A percentile compares a stretch with the other conserved stretches of the same genome.
phyloP scores from a whole-genome alignment of 64 coral and sea anemone species.

The Hydrozoanthus tunicans region DNA sequence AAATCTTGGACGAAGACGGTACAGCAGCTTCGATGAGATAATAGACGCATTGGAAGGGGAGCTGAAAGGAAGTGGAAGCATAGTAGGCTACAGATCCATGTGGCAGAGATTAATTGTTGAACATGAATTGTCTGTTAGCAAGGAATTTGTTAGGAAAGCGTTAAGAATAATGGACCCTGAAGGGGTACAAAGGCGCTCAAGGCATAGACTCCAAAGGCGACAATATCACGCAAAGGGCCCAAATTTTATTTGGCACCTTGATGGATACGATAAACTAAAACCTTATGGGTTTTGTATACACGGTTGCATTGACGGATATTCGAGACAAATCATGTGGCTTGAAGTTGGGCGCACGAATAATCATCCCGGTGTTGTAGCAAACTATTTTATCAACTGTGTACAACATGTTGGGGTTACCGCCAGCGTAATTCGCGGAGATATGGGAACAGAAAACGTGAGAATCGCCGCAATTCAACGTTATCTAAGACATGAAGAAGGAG shows the following conservation, averaged over 20 bases:
- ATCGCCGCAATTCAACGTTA: neutral
- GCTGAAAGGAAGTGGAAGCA: too few relatives aligned
- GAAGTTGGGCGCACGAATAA: neutral
- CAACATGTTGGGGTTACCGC: neutral
- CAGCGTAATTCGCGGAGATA: neutral
- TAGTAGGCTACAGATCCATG: too few relatives aligned
- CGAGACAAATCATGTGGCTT: constrained; percentile 3
- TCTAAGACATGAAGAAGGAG: neutral
- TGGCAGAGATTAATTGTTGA: neutral
- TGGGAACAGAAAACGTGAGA: neutral
- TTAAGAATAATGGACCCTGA: neutral
- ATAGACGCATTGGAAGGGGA: too few relatives aligned
- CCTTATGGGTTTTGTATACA: constrained; percentile 6
- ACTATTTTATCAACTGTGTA: neutral
- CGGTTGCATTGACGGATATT: neutral
- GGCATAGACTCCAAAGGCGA: neutral
- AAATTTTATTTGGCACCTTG: neutral
- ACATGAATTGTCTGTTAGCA: neutral
- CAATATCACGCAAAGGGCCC: neutral
- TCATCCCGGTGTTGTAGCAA: neutral
- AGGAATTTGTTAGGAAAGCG: neutral
- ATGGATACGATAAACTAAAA: neutral
- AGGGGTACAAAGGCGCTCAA: constrained; percentile 2
- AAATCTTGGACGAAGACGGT: too few relatives aligned
- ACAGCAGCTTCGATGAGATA: too few relatives aligned